Percentiles rank a stretch among this genome's conserved stretches.
Conservation (phyloP, 2,888 invertebrate species). For the Pandemis heparana region DNA sequence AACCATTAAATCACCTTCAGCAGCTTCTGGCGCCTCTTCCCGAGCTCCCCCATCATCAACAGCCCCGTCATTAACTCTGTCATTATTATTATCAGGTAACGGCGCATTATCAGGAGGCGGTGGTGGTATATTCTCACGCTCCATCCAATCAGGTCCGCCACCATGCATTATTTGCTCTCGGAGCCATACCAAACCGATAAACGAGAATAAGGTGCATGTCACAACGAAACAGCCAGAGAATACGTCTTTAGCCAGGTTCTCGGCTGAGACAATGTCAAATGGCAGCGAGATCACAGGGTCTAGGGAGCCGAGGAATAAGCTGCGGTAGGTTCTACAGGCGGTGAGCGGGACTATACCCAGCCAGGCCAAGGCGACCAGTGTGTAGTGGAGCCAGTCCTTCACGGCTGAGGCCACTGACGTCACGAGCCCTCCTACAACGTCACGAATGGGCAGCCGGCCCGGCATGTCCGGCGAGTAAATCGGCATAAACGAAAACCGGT, state of each 20-base stretch:
- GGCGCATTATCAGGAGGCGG: slow-evolving; percentile 80
- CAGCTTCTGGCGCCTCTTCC: slow-evolving; percentile 72
- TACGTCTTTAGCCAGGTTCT: slow-evolving; percentile 96
- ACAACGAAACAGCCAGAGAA: slow-evolving; percentile 99
- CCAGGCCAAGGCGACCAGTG: slow-evolving; percentile 98
- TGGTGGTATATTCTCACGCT: slow-evolving; percentile 87
- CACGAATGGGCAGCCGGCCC: slow-evolving; percentile 96
- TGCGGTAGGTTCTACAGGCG: slow-evolving; percentile 97
- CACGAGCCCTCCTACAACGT: slow-evolving; percentile 95
- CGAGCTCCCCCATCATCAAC: slow-evolving; percentile 67
- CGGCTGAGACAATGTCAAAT: slow-evolving; percentile 96
- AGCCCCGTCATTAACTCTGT: slow-evolving; percentile 70
- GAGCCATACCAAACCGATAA: slow-evolving; percentile 98
- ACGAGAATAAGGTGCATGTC: slow-evolving; percentile 97
- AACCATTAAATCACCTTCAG: slow-evolving; percentile 82
- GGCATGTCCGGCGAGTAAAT: slow-evolving; percentile 99
- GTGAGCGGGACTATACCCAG: slow-evolving; percentile 98
- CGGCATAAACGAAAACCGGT: slow-evolving; percentile 98
- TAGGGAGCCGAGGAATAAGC: slow-evolving; percentile 95
- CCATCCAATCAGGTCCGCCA: slow-evolving; percentile 98
- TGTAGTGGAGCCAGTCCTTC: slow-evolving; percentile 98
- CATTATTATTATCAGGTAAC: slow-evolving; percentile 81
- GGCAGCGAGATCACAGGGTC: slow-evolving; percentile 95
- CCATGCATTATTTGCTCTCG: slow-evolving; percentile 99
- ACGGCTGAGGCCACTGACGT: slow-evolving; percentile 96